Conservation (phyloP, 2,113 vertebrate genomes). For the Neodontobutis hainanensis region DNA sequence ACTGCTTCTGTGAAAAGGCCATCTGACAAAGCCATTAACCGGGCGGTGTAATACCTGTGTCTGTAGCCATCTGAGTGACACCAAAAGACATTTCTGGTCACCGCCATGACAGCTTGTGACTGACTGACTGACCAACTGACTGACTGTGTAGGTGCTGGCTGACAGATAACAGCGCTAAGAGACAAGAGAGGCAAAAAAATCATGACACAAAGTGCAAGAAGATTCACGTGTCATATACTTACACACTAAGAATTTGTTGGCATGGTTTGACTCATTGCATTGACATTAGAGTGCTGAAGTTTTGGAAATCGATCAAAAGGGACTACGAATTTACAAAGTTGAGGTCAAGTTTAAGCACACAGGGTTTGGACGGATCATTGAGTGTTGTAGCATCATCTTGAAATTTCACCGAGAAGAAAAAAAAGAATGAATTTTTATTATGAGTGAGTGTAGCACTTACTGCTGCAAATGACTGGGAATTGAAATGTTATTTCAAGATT, state of each 20-base stretch:
- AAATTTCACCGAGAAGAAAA: constrained; percentile 18
- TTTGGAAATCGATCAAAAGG: constrained; percentile 42
- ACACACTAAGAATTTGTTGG: constrained; percentile 19
- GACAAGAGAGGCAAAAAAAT: constrained; percentile 25
- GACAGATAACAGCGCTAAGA: constrained; percentile 52
- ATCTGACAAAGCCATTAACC: constrained; percentile 80
- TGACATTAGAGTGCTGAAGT: constrained; percentile 25
- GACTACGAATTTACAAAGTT: constrained; percentile 26
- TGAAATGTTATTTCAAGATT: constrained; percentile 49
- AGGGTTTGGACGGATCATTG: constrained; percentile 27
- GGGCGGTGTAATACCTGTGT: constrained; percentile 73
- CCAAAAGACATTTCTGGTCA: constrained; percentile 69
- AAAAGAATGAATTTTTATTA: constrained; percentile 47
- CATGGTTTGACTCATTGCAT: constrained; percentile 24
- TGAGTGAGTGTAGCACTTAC: constrained; percentile 43
- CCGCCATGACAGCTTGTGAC: constrained; percentile 67
- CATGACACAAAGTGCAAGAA: constrained; percentile 26
- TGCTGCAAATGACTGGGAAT: constrained; percentile 53
- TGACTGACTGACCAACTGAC: constrained; percentile 47
- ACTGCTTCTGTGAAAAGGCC: constrained; percentile 71
- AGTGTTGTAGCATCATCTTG: constrained; percentile 27
- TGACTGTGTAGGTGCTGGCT: constrained; percentile 12
- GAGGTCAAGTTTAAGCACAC: constrained; percentile 32
- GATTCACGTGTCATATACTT: constrained; percentile 16
- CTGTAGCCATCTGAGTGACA: constrained; percentile 61